Base-by-base conservation (phyloP, 35 echinoderm and acorn worm species). In the Hemicentrotus pulcherrimus region DNA sequence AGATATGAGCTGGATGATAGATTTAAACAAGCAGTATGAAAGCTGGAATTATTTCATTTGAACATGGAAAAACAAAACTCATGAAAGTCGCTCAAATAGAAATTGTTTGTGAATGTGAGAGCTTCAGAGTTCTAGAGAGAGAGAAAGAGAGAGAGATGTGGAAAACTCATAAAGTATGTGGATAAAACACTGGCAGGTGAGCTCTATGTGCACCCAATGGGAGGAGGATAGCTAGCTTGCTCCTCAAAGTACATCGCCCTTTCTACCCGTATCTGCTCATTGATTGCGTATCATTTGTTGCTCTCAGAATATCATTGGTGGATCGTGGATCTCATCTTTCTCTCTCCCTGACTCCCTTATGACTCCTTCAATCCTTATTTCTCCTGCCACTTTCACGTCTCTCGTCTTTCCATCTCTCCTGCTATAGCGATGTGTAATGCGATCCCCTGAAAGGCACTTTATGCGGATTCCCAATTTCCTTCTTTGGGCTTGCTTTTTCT, bases 231-330 rank as follows among this genome's bases (percentile, higher is more conserved):
- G 50, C 50, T 59, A 31, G 30, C 86, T 5, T 4, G 31, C 19
- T 33, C 46, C 33, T 47, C 88, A 90, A 90, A 90, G 88, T 90
- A 47, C 88, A 90, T 47, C 46, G 88, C 88, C 88, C 88, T 47
- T 47, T 90, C 31, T 32, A 8, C 32, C 88, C 88, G 32, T 90
- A 33, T 41, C 88, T 47, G 88, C 46, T 90, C 32, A 32, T 90
- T 90, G 32, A 90, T 90, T 90, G 88, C 88, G 46, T 90, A 90
- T 90, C 88, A 90, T 90, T 90, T 90, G 88, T 90, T 90, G 46
- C 88, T 90, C 88, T 47, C 88, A 32, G 88, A 90, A 90, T 90
- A 90, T 90, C 88, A 90, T 90, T 90, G 88, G 88, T 47, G 46
- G 88, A 90, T 90, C 46, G 88, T 90, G 88, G 15, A 47, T 90